phyloP scores from a whole-genome alignment of 2,888 invertebrate genomes.

The Volucella bombylans region DNA sequence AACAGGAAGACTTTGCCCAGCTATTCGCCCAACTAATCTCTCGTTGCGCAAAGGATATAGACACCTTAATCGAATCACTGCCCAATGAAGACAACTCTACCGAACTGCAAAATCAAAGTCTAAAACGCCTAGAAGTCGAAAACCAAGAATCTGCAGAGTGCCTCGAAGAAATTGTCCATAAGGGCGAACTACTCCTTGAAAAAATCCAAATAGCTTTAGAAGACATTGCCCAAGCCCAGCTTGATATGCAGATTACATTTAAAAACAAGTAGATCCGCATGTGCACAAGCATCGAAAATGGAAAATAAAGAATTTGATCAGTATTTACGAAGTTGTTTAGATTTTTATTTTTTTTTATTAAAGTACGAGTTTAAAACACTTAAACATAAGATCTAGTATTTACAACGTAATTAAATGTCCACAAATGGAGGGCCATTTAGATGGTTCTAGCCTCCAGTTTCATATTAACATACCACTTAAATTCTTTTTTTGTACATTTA shows the following conservation, averaged over 20 bases:
- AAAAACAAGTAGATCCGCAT: slow-evolving; percentile 37
- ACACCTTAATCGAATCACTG: slow-evolving; percentile 96
- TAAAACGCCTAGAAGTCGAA: slow-evolving; percentile 92
- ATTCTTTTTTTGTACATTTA: slow-evolving; percentile 61
- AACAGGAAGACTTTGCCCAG: slow-evolving; percentile 93
- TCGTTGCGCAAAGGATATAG: slow-evolving; percentile 98
- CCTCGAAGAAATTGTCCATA: slow-evolving; percentile 91
- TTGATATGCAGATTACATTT: slow-evolving; percentile 88
- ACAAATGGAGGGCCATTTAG: slow-evolving; percentile 44
- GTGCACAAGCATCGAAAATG: neutral
- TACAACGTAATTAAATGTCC: slow-evolving; percentile 63
- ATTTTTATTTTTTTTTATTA: slow-evolving; percentile 55
- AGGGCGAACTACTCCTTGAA: slow-evolving; percentile 92
- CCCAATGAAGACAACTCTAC: slow-evolving; percentile 97
- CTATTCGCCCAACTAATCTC: slow-evolving; percentile 97
- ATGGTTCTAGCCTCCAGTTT: slow-evolving; percentile 57
- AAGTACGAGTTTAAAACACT: slow-evolving; percentile 71
- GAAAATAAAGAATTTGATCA: slow-evolving; percentile 26
- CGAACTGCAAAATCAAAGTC: slow-evolving; percentile 93
- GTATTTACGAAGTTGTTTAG: slow-evolving; percentile 37
- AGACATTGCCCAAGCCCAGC: slow-evolving; percentile 95
- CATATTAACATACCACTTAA: slow-evolving; percentile 30
- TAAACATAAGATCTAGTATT: slow-evolving; percentile 59
- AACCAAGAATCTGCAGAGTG: slow-evolving; percentile 95
- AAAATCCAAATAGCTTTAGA: slow-evolving; percentile 95